Percentiles rank a stretch among this genome's conserved stretches.
These are phyloP conservation scores for Hyles vespertilio DNA, from an alignment of 1,140 invertebrate genomes.

Conservation along the genomic window DNA sequence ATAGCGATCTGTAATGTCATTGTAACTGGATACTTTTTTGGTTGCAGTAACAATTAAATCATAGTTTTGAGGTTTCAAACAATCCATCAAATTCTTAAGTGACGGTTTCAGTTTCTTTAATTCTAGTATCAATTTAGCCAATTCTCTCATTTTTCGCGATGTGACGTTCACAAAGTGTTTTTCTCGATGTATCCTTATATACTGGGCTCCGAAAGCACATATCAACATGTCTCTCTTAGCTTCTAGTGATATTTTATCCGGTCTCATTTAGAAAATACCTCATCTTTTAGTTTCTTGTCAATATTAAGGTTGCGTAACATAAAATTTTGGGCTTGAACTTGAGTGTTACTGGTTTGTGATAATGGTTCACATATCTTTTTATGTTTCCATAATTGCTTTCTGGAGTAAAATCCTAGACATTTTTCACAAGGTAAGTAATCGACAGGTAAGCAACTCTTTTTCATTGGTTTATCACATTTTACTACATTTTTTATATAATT, in stretches of 20 bases:
- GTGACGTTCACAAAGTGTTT: conserved; percentile 8
- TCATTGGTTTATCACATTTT: too few species aligned
- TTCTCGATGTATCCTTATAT: conserved; percentile 12
- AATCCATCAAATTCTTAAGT: conserved; percentile 19
- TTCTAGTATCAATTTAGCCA: conserved; percentile 23
- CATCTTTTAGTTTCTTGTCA: conserved; percentile 25
- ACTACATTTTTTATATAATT: too few species aligned
- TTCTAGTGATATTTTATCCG: conserved; percentile 24
- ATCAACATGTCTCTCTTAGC: conserved; percentile 36
- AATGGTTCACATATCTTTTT: conserved; percentile 11
- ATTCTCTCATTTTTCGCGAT: conserved; percentile 28
- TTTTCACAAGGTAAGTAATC: too few species aligned
- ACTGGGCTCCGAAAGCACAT: conserved; percentile 36
- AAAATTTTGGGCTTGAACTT: conserved; percentile 26
- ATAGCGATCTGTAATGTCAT: conserved; percentile 20
- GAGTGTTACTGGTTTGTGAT: conserved; percentile 11
- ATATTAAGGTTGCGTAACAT: conserved; percentile 22
- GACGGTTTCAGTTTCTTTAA: conserved; percentile 15
- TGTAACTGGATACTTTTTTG: conserved; percentile 19
- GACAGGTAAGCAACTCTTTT: too few species aligned
- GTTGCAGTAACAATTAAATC: conserved; percentile 23
- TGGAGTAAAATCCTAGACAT: conserved; percentile 22
- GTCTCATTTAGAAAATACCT: conserved; percentile 20
- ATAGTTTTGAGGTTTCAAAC: conserved; percentile 26
- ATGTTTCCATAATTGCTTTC: conserved; percentile 16